Conservation (phyloP, 2,113 vertebrate species). For the Willisornis vidua region DNA sequence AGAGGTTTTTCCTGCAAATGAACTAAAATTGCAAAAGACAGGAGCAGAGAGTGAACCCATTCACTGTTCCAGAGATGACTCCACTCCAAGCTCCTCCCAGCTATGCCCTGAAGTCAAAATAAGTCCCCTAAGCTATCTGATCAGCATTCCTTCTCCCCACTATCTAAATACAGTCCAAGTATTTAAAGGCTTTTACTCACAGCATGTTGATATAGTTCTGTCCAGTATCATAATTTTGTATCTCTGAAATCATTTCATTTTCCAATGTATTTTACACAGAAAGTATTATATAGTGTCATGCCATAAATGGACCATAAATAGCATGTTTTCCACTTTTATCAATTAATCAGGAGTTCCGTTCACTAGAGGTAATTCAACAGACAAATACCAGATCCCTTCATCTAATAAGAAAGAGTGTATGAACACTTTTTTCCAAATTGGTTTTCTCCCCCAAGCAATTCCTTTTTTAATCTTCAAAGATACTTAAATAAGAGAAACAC, state of each 20-base stretch:
- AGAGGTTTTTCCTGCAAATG: background rate
- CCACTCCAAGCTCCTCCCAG: background rate
- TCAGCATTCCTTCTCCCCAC: background rate
- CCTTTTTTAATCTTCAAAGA: constrained; percentile 43
- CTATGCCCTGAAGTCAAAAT: background rate
- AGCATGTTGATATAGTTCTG: background rate
- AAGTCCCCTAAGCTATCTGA: background rate
- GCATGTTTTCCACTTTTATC: background rate
- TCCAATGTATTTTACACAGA: background rate
- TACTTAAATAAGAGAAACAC: constrained; percentile 16
- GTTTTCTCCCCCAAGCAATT: background rate
- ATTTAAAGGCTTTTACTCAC: background rate
- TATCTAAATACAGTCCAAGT: background rate
- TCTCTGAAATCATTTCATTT: background rate
- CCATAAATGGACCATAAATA: background rate
- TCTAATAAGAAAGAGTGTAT: background rate
- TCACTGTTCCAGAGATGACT: too few relatives aligned
- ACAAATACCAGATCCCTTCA: background rate
- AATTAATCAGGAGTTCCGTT: background rate
- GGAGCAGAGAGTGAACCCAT: background rate
- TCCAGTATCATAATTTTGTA: background rate
- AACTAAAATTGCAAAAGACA: background rate
- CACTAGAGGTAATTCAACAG: background rate
- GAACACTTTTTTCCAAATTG: background rate
- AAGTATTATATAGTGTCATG: background rate